Evolutionary conservation across 2,113 vertebrate genomes (phyloP).

Genomic region (Triplophysa dalaica): DNA sequence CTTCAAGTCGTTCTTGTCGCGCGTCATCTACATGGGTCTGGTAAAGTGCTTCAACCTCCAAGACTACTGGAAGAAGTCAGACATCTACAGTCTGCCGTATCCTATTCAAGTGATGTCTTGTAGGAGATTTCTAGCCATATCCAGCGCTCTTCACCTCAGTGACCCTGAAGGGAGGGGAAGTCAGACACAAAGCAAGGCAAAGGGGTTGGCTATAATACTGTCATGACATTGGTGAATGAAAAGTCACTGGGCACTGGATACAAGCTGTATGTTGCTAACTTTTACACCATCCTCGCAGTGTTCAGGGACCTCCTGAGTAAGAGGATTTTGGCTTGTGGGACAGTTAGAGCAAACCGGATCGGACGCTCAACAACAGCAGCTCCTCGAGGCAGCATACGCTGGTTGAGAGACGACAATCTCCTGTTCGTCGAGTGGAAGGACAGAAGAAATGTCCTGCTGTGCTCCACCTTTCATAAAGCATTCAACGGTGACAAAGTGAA

Average conservation of each 20-base stretch:
- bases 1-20: background rate
- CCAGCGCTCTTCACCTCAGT: background rate
- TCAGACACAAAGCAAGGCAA: background rate
- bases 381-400: conserved; percentile 30
- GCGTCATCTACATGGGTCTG: conserved; percentile 27
- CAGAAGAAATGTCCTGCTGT: conserved; percentile 22
- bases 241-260: conserved; percentile 17
- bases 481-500: background rate
- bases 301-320: background rate
- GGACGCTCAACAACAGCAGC: background rate
- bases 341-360: background rate
- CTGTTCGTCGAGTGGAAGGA: conserved; percentile 29
- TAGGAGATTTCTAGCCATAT: background rate
- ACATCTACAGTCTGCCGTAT: background rate
- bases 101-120: background rate
- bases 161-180: conserved; percentile 2
- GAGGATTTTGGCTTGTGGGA: conserved; percentile 18
- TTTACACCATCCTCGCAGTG: conserved; percentile 26
- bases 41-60: background rate
- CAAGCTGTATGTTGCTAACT: conserved; percentile 24
- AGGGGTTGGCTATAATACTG: background rate
- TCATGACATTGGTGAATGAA: background rate
- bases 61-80: conserved; percentile 6
- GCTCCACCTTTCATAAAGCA: conserved; percentile 30
- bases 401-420: conserved; percentile 35